Evolutionary conservation across 2,888 invertebrate species (phyloP).

Genomic region (Eutolmus rufibarbis): DNA sequence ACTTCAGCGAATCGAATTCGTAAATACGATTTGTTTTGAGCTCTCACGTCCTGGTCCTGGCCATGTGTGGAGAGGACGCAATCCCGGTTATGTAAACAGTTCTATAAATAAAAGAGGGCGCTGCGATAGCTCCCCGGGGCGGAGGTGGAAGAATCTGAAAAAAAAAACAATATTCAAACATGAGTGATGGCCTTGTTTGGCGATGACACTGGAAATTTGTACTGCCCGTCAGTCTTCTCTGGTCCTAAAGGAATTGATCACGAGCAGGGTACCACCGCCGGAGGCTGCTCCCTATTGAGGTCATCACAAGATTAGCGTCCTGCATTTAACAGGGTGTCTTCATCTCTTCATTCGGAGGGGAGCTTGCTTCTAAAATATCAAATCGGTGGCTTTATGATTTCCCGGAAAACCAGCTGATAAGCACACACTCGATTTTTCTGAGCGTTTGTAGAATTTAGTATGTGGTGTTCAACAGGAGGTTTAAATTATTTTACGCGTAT

Average conservation of each 20-base stretch:
- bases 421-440: background rate
- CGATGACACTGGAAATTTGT: slow-evolving; percentile 21
- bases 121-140: background rate
- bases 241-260: background rate
- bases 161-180: background rate
- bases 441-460: background rate
- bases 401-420: background rate
- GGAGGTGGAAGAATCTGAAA: background rate
- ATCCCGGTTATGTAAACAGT: slow-evolving; percentile 6
- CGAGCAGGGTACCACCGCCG: background rate
- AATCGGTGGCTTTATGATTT: background rate
- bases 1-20: background rate
- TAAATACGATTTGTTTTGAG: background rate
- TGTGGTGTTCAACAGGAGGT: no score
- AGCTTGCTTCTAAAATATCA: background rate
- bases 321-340: background rate
- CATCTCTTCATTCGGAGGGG: background rate
- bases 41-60: background rate
- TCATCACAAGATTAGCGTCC: background rate
- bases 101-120: slow-evolving; percentile 3
- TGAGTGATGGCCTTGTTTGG: slow-evolving; percentile 14
- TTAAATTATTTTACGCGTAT: no score
- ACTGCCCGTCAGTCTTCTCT: background rate
- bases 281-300: background rate
- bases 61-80: background rate